Base-by-base conservation (phyloP, 2,797 vertebrate genomes). In the Cetoscarus ocellatus region DNA sequence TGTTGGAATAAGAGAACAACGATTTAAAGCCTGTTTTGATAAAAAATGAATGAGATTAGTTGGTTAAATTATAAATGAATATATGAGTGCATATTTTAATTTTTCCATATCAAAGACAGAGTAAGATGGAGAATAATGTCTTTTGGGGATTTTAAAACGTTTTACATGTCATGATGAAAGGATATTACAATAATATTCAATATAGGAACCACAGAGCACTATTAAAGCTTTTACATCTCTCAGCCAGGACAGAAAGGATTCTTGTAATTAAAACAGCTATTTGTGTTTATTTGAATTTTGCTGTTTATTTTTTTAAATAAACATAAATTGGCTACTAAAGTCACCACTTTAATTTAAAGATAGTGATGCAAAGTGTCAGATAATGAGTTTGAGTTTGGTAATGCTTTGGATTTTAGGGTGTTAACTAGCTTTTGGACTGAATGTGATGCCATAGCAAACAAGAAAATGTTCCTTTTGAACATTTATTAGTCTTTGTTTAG, bases 401-500 rank as follows among this genome's bases (percentile, higher is more conserved):
- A n/a, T n/a, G n/a, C n/a, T n/a, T n/a, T n/a, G 57, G 75, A 59
- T 78, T 69, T 45, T 39, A 70, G 66, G 70, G 69, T 61, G 68
- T 67, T 80, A 68, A 81, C 80, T 59, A n/a, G 51, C 8, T 84
- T 43, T 17, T 27, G 60, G 68, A 45, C 56, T 73, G 42, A 12
- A 66, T 57, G 40, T 61, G 27, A 48, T 65, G 39, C 19, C 6
- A 45, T 61, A 8, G 15, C 62, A 64, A 59, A 64, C 56, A 53
- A 50, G 45, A 64, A 51, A 59, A 36, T 60, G 40, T 79, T 75
- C 76, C 81, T 87, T 73, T 56, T 60, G 43, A 84, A 73, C 65
- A 57, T 77, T 79, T 79, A 55, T 67, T 64, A 72, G 64, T 68
- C 59, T 64, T 47, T 76, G 76, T 72, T 50, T 71, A 85, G 75